Evolutionary conservation across 1,140 invertebrate genomes (phyloP).

Genomic region (Oryzaephilus surinamensis): DNA sequence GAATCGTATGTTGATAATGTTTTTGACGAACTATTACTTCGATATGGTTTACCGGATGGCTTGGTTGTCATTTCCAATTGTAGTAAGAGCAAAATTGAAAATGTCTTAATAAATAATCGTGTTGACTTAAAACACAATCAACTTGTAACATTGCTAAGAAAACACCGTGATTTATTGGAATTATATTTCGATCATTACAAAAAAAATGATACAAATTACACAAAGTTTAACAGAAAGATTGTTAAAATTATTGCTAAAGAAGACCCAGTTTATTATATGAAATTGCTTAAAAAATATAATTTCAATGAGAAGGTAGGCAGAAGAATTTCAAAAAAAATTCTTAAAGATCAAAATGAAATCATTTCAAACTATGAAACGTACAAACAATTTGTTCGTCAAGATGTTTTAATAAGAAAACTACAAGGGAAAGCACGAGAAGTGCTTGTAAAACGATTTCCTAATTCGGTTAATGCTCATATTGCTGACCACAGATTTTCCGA

Average conservation of each 20-base stretch:
- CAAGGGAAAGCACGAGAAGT: too few species aligned
- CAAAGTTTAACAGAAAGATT: slow-evolving; percentile 6
- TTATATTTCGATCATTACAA: slow-evolving; percentile 7
- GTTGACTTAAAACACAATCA: slow-evolving; percentile 2
- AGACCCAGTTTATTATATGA: slow-evolving; percentile 4
- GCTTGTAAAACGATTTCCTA: too few species aligned
- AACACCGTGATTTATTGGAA: slow-evolving; percentile 6
- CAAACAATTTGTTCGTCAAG: too few species aligned
- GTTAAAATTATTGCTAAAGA: slow-evolving; percentile 5
- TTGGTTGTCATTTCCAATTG: slow-evolving; percentile 5
- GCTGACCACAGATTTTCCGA: too few species aligned
- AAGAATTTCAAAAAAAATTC: slow-evolving; percentile 10
- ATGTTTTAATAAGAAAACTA: too few species aligned
- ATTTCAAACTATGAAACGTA: too few species aligned
- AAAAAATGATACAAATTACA: neutral
- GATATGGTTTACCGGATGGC: slow-evolving; percentile 9
- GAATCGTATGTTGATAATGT: slow-evolving; percentile 7
- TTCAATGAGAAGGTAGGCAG: neutral
- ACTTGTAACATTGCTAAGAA: slow-evolving; percentile 6
- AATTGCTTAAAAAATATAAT: slow-evolving; percentile 3
- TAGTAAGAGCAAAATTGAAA: slow-evolving; percentile 7
- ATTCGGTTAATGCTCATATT: too few species aligned
- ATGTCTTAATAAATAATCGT: slow-evolving; percentile 3
- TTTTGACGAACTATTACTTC: slow-evolving; percentile 7
- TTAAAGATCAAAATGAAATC: neutral